Percentiles rank a stretch among this genome's conserved stretches.
phyloP scores from a whole-genome alignment of 2,797 vertebrate genomes.

The Hydrophis major region DNA sequence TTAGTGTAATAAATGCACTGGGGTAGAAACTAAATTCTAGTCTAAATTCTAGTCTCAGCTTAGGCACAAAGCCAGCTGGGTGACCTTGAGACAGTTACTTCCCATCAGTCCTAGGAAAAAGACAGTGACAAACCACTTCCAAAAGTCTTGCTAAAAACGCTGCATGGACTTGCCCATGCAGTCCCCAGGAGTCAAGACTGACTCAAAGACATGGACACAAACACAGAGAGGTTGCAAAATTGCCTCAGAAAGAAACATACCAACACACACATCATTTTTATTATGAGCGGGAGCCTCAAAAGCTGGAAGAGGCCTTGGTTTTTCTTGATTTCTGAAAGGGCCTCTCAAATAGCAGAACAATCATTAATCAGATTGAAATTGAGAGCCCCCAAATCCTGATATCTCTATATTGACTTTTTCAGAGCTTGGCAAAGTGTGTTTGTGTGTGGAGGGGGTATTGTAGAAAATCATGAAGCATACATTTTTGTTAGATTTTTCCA shows the following conservation, averaged over 20 bases:
- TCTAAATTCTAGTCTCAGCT: background rate
- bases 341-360: background rate
- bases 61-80: background rate
- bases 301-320: background rate
- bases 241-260: background rate
- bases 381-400: background rate
- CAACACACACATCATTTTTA: background rate
- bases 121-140: background rate
- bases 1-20: background rate
- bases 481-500: background rate
- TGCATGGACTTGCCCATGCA: background rate
- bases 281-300: background rate
- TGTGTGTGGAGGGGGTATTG: background rate
- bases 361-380: background rate
- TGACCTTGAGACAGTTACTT: background rate
- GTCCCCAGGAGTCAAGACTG: background rate
- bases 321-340: background rate
- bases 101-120: background rate
- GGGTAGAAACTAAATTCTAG: background rate
- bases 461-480: background rate
- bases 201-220: background rate
- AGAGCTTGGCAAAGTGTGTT: background rate
- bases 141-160: background rate
- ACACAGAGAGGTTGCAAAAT: background rate
- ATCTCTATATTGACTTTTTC: no score